Conservation (phyloP, 2,888 invertebrate genomes). For the Morpho helenor region DNA sequence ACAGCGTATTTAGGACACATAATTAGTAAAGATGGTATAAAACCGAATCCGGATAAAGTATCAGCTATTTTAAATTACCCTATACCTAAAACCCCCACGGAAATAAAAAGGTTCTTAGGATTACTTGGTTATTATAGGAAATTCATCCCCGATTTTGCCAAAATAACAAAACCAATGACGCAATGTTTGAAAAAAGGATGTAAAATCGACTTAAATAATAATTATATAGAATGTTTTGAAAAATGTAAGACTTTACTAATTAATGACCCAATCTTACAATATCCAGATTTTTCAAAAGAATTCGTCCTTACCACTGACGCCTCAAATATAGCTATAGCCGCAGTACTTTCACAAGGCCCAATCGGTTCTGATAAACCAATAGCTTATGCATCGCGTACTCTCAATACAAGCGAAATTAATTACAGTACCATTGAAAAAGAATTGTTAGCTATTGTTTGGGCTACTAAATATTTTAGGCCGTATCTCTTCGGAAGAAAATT, state of each 20-base stretch:
- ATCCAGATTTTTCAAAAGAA: slow-evolving; percentile 37
- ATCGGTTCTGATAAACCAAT: slow-evolving; percentile 28
- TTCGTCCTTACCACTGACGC: slow-evolving; percentile 30
- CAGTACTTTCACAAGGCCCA: slow-evolving; percentile 29
- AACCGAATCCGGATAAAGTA: slow-evolving; percentile 12
- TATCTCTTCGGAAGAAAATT: slow-evolving; percentile 26
- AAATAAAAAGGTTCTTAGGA: slow-evolving; percentile 16
- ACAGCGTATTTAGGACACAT: slow-evolving; percentile 9
- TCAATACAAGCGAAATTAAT: slow-evolving; percentile 25
- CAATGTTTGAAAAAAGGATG: slow-evolving; percentile 19
- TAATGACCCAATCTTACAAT: slow-evolving; percentile 38
- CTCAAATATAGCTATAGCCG: slow-evolving; percentile 26
- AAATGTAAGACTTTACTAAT: slow-evolving; percentile 32
- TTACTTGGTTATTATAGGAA: slow-evolving; percentile 15
- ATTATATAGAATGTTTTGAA: slow-evolving; percentile 17
- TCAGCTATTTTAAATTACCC: slow-evolving; percentile 2
- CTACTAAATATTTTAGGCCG: slow-evolving; percentile 19
- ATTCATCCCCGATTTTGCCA: slow-evolving; percentile 18
- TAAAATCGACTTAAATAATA: slow-evolving; percentile 1
- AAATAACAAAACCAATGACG: slow-evolving; percentile 23
- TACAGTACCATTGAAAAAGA: slow-evolving; percentile 40
- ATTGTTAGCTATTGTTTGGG: slow-evolving; percentile 40
- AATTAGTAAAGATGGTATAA: slow-evolving; percentile 12
- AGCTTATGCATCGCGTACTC: slow-evolving; percentile 28
- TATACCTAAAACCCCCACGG: background rate